Evolutionary conservation across 2,888 invertebrate species (phyloP).

Genomic region (Aromia moschata): DNA sequence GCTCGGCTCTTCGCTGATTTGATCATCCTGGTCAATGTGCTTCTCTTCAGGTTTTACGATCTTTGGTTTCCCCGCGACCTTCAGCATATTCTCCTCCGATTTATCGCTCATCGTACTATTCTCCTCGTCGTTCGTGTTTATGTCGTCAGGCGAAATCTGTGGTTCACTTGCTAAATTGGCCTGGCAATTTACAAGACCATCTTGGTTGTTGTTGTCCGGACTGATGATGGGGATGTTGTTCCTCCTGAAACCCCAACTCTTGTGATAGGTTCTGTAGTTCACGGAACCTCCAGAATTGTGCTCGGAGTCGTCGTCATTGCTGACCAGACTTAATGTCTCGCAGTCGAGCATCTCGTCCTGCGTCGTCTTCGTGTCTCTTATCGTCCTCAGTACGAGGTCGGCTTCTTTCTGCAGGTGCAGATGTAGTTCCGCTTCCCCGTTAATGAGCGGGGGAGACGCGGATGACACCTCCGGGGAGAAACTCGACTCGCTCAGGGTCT

Average conservation of each 20-base stretch:
- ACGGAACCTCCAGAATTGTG: constrained; percentile 68
- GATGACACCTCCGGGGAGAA: constrained; percentile 65
- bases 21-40: constrained; percentile 60
- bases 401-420: constrained; percentile 67
- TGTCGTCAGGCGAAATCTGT: background rate
- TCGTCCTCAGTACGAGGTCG: constrained; percentile 66
- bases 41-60: constrained; percentile 67
- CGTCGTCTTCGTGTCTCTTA: constrained; percentile 64
- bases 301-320: constrained; percentile 78
- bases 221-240: constrained; percentile 63
- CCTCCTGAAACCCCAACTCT: constrained; percentile 64
- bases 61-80: constrained; percentile 66
- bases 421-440: constrained; percentile 60
- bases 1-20: constrained; percentile 37
- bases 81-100: constrained; percentile 62
- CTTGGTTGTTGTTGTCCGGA: constrained; percentile 16
- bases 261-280: constrained; percentile 70
- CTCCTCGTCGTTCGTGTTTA: constrained; percentile 1
- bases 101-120: constrained; percentile 20
- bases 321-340: constrained; percentile 75
- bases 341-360: constrained; percentile 65
- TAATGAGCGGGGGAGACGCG: constrained; percentile 42
- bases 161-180: constrained; percentile 22
- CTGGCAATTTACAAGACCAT: constrained; percentile 25
- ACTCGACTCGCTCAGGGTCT: constrained; percentile 69